Conservation (phyloP, 2,113 vertebrate genomes). For the Gymnarchus niloticus region DNA sequence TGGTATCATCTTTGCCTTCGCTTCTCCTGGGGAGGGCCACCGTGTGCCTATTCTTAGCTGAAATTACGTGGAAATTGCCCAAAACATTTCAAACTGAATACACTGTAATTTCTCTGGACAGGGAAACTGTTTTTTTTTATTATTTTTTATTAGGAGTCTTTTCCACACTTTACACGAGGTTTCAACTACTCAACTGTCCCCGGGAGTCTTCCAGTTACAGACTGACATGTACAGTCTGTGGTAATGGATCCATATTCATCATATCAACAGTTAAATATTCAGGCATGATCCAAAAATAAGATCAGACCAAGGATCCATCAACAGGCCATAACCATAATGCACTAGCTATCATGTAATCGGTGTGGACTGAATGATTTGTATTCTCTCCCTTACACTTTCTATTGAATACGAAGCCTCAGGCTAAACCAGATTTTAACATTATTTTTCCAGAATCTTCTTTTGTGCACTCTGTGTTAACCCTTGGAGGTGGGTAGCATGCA, state of each 20-base stretch:
- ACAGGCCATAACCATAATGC: neutral
- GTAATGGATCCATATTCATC: no score
- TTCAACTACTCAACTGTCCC: neutral
- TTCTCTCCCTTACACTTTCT: neutral
- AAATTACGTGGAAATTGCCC: neutral
- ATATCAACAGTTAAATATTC: neutral
- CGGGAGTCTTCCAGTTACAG: neutral
- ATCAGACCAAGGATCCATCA: neutral
- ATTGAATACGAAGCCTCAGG: conserved; percentile 12
- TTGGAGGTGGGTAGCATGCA: neutral
- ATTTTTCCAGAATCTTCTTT: neutral
- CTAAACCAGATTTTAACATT: conserved; percentile 9
- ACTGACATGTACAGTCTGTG: neutral
- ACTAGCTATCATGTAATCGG: neutral
- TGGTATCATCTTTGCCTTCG: no score
- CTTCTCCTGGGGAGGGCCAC: no score
- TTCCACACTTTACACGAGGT: neutral
- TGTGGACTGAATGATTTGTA: neutral
- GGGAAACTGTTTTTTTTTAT: neutral
- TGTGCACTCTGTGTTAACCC: neutral
- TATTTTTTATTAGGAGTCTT: neutral
- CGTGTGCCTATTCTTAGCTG: neutral
- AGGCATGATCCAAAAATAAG: neutral
- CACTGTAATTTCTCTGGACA: neutral
- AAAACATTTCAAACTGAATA: neutral